Percentiles rank a stretch among this genome's conserved stretches.
These are phyloP conservation scores for Sinocyclocheilus rhinocerous DNA, from an alignment of 2,113 vertebrate genomes.

Conservation along the genomic window DNA sequence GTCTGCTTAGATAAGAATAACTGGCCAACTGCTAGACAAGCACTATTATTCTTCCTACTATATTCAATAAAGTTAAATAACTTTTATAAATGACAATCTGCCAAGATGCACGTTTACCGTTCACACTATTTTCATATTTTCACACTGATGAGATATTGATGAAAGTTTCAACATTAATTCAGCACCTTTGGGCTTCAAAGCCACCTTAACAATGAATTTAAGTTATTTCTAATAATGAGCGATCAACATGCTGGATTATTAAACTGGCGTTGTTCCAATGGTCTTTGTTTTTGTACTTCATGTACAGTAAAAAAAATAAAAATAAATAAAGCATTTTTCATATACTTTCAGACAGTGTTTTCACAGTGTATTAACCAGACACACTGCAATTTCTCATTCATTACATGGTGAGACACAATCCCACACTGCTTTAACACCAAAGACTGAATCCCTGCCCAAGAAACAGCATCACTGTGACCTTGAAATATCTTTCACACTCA, in stretches of 20 bases:
- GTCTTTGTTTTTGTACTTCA: neutral
- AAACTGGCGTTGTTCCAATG: conserved; percentile 14
- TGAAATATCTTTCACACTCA: conserved; percentile 41
- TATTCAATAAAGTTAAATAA: neutral
- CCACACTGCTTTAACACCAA: conserved; percentile 14
- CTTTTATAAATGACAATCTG: neutral
- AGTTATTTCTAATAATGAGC: neutral
- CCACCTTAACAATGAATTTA: neutral
- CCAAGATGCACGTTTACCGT: neutral
- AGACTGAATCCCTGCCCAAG: neutral
- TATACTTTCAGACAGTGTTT: neutral
- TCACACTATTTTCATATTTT: neutral
- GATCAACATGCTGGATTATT: neutral
- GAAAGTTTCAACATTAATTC: neutral
- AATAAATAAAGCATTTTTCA: neutral
- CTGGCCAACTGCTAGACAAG: neutral
- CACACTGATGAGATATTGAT: neutral
- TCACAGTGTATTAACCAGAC: conserved; percentile 13
- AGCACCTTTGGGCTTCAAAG: conserved; percentile 3
- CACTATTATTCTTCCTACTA: neutral
- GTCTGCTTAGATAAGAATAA: neutral
- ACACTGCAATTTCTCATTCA: neutral
- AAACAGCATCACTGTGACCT: conserved; percentile 9
- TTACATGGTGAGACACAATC: conserved; percentile 20
- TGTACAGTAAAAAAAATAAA: conserved; percentile 2